Percentiles rank a stretch among this genome's conserved stretches.
These are phyloP conservation scores for Dynastes maya DNA, from an alignment of 2,888 invertebrate species.

Conservation along the genomic window DNA sequence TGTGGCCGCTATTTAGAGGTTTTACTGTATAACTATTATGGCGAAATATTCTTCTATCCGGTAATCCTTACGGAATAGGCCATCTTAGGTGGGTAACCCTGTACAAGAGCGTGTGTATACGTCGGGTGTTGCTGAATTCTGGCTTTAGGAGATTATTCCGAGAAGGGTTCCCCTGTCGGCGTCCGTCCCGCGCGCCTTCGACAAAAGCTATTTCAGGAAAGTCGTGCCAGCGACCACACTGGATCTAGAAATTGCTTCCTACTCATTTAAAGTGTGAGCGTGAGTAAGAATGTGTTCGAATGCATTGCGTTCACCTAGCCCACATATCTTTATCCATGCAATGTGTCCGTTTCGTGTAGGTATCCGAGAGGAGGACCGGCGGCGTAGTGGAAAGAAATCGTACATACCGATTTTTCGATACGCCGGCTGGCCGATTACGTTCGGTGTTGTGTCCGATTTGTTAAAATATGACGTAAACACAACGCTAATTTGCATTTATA, in stretches of 20 bases:
- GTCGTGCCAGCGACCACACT: conserved; percentile 56
- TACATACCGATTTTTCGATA: conserved; percentile 12
- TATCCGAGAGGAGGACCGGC: neutral
- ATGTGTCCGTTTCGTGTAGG: neutral
- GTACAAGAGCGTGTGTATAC: conserved; percentile 47
- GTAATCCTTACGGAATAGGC: no score
- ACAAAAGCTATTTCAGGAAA: conserved; percentile 57
- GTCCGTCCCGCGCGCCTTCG: conserved; percentile 42
- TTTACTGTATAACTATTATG: no score
- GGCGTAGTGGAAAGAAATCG: conserved; percentile 11
- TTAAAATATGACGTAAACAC: conserved; percentile 35
- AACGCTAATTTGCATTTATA: conserved; percentile 29
- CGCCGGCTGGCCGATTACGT: neutral
- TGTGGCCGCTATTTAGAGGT: no score
- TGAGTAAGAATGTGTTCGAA: conserved; percentile 37
- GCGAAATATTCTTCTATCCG: no score
- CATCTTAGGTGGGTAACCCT: neutral
- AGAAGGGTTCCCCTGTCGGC: conserved; percentile 51
- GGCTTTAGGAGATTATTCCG: conserved; percentile 55
- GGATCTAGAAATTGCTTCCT: conserved; percentile 56
- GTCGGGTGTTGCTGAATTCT: conserved; percentile 55
- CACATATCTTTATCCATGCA: conserved; percentile 14
- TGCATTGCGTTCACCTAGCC: conserved; percentile 40
- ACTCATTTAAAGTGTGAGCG: conserved; percentile 49
- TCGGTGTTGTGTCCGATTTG: neutral